Evolutionary conservation across 2,888 invertebrate genomes (phyloP), one percentile per base, ranked within the genome.

Genomic region (Listrodromus nycthemerus): DNA sequence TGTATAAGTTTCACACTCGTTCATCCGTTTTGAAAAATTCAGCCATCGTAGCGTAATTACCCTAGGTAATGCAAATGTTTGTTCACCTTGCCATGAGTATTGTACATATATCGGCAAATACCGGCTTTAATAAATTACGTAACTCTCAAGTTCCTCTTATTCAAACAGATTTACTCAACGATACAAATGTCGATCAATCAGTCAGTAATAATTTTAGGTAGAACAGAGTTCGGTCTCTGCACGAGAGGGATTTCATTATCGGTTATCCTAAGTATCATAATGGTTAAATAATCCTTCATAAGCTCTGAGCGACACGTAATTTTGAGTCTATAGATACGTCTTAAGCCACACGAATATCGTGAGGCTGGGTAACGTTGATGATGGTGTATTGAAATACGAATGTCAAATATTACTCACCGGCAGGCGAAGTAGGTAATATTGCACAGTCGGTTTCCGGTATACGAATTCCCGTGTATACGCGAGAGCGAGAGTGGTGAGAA

Each of bases 301-400:
- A 24, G 19, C 21, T 55, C 55, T 21, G 8, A 55, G 21, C 24
- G 55, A 21, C 24, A 24, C 21, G 7, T 13, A 24, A 55, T 13
- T 55, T 24, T 24, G 24, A 19, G 24, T 10, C 24, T 6, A 10
- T 24, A 55, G 55, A 55, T 13, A 55, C 1, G 55, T 8, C 13
- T 55, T 21, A 24, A 55, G 10, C 24, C 4, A 24, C 21, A 21
- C 55, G 10, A 55, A 55, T 52, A 48, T 27, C 27, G 21, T 6
- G 16, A 8, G 33, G 70, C 37, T 45, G 74, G 63, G 58, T 19
- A 65, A 73, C 33, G 50, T 80, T 80, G 19, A 37, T 66, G 19
- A 24, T 61, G 50, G 73, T 67, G 50, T 69, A 80, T 83, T 79
- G 76, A 76, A 80, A 66, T 3, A 33, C 52, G 66, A 83, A 76